These are phyloP conservation scores for Myotis pilosus DNA, from an alignment of 2,797 vertebrate species.

Conservation along the genomic window DNA sequence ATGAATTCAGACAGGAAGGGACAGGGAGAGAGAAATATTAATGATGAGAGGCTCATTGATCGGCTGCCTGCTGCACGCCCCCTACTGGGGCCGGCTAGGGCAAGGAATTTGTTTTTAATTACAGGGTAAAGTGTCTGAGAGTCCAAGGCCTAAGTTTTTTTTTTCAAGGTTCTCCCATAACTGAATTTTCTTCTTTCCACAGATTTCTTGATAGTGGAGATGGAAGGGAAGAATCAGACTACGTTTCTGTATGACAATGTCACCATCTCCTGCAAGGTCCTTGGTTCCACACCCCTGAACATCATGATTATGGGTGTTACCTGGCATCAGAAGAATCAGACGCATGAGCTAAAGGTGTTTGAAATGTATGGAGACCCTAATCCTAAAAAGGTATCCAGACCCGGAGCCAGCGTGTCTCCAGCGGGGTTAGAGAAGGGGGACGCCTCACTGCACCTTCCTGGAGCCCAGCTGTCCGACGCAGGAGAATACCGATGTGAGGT, in stretches of 20 bases:
- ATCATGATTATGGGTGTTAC: neutral
- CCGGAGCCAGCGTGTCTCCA: neutral
- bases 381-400: fast-evolving
- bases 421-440: neutral
- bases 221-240: neutral
- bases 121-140: neutral
- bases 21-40: no score
- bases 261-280: neutral
- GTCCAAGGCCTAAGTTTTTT: neutral
- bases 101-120: neutral
- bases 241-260: neutral
- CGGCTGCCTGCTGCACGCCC: no score
- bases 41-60: no score
- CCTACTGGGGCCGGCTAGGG: no score
- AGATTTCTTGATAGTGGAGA: conserved; percentile 2
- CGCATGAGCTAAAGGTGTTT: neutral
- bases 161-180: neutral
- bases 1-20: no score
- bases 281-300: neutral
- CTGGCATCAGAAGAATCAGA: neutral
- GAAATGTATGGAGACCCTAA: neutral
- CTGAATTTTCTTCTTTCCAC: neutral
- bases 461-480: neutral
- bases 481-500: conserved; percentile 33
- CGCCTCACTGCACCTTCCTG: conserved; percentile 18